These are phyloP conservation scores for Pocota personata DNA, from an alignment of 2,888 invertebrate genomes.

Conservation along the genomic window DNA sequence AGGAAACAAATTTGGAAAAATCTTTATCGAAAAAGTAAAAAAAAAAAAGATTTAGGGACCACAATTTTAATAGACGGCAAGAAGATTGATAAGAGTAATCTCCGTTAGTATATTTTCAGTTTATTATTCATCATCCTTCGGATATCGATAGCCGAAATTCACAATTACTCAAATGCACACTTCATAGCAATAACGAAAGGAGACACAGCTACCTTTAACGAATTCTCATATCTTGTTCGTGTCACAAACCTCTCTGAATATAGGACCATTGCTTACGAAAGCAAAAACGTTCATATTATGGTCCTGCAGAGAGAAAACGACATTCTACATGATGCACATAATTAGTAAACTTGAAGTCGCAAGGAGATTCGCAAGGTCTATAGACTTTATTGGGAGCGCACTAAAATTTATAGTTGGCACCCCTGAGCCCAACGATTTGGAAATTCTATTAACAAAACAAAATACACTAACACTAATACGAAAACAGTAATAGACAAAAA, in stretches of 20 bases:
- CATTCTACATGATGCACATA: neutral
- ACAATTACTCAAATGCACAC: too few species aligned
- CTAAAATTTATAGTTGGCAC: too few species aligned
- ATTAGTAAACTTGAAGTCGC: neutral
- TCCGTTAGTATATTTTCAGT: neutral
- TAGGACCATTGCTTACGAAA: neutral
- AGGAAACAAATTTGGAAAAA: constrained; percentile 23
- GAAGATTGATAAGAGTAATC: neutral
- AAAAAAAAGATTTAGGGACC: constrained; percentile 11
- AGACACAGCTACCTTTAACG: neutral
- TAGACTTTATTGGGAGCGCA: neutral
- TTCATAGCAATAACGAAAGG: neutral
- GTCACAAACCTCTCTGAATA: neutral
- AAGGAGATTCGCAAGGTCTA: neutral
- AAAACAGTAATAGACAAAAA: neutral
- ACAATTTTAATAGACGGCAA: neutral
- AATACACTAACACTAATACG: neutral
- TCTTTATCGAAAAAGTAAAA: constrained; percentile 14
- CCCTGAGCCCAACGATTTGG: neutral
- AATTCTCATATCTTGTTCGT: neutral
- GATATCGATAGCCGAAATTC: neutral
- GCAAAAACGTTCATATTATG: too few species aligned
- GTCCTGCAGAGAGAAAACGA: too few species aligned
- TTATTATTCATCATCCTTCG: neutral
- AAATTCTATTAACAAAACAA: neutral